A percentile compares a stretch with the other conserved stretches of the same genome.
These are phyloP conservation scores for Corbicula japonica DNA, from an alignment of 2,888 invertebrate species.

Conservation along the genomic window DNA sequence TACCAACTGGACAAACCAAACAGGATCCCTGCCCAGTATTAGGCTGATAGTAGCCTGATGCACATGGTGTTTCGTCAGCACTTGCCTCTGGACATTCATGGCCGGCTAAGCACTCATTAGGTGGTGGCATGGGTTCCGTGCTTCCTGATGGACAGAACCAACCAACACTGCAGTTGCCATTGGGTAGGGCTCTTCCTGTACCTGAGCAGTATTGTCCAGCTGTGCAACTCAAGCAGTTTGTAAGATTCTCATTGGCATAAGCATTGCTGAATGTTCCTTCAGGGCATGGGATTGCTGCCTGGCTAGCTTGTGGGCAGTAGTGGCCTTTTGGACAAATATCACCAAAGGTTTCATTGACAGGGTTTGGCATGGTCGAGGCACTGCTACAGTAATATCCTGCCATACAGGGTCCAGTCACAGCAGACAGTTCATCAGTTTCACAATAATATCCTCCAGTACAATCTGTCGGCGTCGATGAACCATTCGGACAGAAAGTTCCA, in stretches of 20 bases:
- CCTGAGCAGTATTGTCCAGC: constrained; percentile 83
- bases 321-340: constrained; percentile 85
- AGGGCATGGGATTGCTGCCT: constrained; percentile 78
- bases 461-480: constrained; percentile 75
- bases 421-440: constrained; percentile 75
- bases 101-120: constrained; percentile 82
- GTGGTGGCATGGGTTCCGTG: constrained; percentile 82
- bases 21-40: constrained; percentile 77
- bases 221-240: constrained; percentile 83
- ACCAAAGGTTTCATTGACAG: constrained; percentile 83
- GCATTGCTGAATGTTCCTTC: constrained; percentile 80
- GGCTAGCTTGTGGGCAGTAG: constrained; percentile 82
- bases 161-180: constrained; percentile 81
- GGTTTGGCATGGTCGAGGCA: constrained; percentile 81
- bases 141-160: constrained; percentile 83
- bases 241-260: constrained; percentile 79
- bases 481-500: constrained; percentile 83
- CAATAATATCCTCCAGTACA: constrained; percentile 83
- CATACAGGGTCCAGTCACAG: constrained; percentile 78
- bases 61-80: constrained; percentile 79
- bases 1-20: constrained; percentile 80
- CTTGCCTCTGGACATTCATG: constrained; percentile 83
- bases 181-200: constrained; percentile 78
- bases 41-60: constrained; percentile 83
- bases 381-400: constrained; percentile 83